Evolutionary conservation across 2,113 vertebrate species (phyloP), one percentile per base, ranked within the genome.

Genomic region (Grus americana): DNA sequence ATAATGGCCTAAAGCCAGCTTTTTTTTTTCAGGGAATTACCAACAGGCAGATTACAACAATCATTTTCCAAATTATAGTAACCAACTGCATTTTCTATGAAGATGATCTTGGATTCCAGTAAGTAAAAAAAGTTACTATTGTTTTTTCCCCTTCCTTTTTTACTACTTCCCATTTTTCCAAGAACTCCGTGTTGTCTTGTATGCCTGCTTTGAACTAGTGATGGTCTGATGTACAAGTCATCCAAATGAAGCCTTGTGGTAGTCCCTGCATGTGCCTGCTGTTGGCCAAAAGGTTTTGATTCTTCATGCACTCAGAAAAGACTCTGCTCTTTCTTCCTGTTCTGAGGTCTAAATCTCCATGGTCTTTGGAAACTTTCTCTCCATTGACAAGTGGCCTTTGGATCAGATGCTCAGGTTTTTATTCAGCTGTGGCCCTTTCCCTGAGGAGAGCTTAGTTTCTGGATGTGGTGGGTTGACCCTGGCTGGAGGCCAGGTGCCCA

Each of bases 71-170:
- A 61, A 72, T 78, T 86, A 57, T 24, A 57, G 75, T 55, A 88
- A 80, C 57, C 40, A 71, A 75, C 52, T 4, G 5, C 49, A 50
- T 89, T 85, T 94, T 84, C 80, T 84, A 27, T 72, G 91, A 86
- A 84, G 57, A 81, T 54, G 16, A 75, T 66, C n/a, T 86, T 79
- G 32, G 58, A 79, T 96, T 94, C 90, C 79, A 84, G 75, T 88
- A 92, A 96, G 79, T 83, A 62, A 79, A 70, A 90, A 55, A 68
- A 74, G 38, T 49, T 46, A 15, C 38, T 57, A 19, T 54, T 81
- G 46, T 6, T 86, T 95, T 72, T 50, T 4, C 8, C 27, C 15
- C 24, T 36, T 27, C 16, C 9, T 42, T 81, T 92, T 81, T 57
- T 71, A 38, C 32, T 85, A 40, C 62, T 65, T 91, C 54, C 70